Evolutionary conservation across 2,888 invertebrate genomes (phyloP), one percentile per base, ranked within the genome.

Genomic region (Leucozona laternaria): DNA sequence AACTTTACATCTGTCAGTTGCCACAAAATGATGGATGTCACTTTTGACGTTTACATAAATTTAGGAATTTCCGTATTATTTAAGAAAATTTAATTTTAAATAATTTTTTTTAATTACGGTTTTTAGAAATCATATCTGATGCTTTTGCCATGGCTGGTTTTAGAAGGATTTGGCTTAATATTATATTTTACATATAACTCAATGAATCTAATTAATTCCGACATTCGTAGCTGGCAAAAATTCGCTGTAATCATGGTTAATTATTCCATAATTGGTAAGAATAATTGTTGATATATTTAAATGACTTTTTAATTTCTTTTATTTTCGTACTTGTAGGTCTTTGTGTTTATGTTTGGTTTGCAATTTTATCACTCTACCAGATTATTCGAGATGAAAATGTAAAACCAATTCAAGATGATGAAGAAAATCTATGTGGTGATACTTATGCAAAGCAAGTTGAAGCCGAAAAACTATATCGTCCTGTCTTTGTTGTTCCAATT

Each of bases 341-440:
- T 43, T 28, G 62, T 17, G n/a, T 13, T 28, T 64, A 62, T 45
- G 43, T 45, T 3, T 64, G 64, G 64, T 28, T 64, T 28, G 64
- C 17, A 17, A 31, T 64, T 17, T 28, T 64, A 8, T 11, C 25
- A 17, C 28, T 64, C 1, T 64, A 64, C 31, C n/a, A 28, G 3
- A 28, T 17, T 8, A 1, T 64, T 13, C 45, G 64, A 17, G 64
- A 64, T 7, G 64, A 64, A 64, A 45, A 62, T 2, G n/a, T 17
- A 17, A 28, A 45, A 6, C 10, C 43, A 28, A 64, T 28, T 31
- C 6, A 15, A 31, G 28, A 25, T 45, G 45, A 45, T 11, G 6
- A 45, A 13, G 45, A 64, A 31, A 28, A 45, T 17, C 17, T 64
- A 17, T 15, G 20, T 40, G 3, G 1, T 45, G 4, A 62, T 1